phyloP scores from a whole-genome alignment of 2,888 invertebrate species.

The Masnerella sp. region DNA sequence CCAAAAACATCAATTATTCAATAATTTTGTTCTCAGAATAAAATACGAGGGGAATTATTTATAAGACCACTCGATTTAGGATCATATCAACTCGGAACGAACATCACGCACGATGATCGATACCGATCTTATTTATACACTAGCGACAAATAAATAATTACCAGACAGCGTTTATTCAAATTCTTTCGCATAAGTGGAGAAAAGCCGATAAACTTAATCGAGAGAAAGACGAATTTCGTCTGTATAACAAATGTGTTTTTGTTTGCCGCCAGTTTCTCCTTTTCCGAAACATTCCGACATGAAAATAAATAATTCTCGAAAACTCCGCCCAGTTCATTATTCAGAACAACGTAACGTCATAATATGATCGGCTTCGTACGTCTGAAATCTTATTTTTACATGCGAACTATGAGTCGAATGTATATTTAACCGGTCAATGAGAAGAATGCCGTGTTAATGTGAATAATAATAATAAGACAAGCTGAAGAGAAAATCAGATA shows the following conservation, averaged over 20 bases:
- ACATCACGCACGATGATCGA: slow-evolving; percentile 24
- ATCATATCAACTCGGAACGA: slow-evolving; percentile 6
- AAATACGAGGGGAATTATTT: slow-evolving; percentile 10
- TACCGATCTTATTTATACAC: slow-evolving; percentile 30
- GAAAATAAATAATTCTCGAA: slow-evolving; percentile 32
- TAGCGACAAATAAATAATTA: slow-evolving; percentile 27
- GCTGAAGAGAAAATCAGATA: too few species aligned
- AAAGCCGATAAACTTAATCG: too few species aligned
- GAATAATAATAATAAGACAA: too few species aligned
- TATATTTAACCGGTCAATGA: slow-evolving; percentile 23
- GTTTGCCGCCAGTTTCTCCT: slow-evolving; percentile 5
- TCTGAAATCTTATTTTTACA: slow-evolving; percentile 32
- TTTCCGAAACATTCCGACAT: slow-evolving; percentile 15
- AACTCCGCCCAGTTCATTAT: slow-evolving; percentile 33
- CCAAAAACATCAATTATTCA: slow-evolving; percentile 1
- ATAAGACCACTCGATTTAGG: slow-evolving; percentile 1
- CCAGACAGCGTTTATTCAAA: slow-evolving; percentile 10
- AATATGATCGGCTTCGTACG: slow-evolving; percentile 29
- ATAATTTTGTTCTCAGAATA: slow-evolving; percentile 12
- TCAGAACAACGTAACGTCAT: slow-evolving; percentile 40
- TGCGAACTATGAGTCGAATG: slow-evolving; percentile 10
- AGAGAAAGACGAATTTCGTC: neutral
- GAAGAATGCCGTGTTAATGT: neutral
- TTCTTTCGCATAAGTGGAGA: neutral
- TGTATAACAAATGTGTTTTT: slow-evolving; percentile 21